phyloP scores from a whole-genome alignment of 2,797 vertebrate species.

The Psittacula derbiana region DNA sequence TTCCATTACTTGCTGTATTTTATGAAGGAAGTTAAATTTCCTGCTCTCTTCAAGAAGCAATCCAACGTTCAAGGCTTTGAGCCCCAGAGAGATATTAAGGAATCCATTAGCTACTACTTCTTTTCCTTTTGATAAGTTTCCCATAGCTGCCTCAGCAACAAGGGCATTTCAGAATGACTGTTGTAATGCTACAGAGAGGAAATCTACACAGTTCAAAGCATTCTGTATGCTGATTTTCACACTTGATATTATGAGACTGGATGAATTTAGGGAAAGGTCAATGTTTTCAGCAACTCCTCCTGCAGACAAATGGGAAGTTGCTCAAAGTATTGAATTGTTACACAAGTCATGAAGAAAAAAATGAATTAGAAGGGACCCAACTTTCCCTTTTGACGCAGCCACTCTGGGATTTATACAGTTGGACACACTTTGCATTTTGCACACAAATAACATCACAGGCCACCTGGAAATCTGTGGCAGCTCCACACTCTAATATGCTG shows the following conservation, averaged over 20 bases:
- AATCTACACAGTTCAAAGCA: accelerated
- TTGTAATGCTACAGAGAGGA: not conserved
- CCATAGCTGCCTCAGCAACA: not conserved
- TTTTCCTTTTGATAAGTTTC: not conserved
- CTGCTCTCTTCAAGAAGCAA: not conserved
- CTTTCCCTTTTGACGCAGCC: not conserved
- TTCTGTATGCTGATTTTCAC: not conserved
- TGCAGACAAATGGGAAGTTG: not conserved
- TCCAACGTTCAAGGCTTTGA: not conserved
- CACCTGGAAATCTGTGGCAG: not conserved
- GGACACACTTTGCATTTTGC: not conserved
- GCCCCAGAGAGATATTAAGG: not conserved
- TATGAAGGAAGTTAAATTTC: constrained; percentile 15
- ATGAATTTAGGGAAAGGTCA: not conserved
- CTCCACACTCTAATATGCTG: not conserved
- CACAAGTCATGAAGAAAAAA: not conserved
- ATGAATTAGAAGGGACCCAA: not conserved
- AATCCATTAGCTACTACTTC: not conserved
- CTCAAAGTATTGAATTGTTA: not conserved
- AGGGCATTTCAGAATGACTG: not conserved
- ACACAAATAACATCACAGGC: not conserved
- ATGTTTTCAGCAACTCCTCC: not conserved
- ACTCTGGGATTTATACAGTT: not conserved
- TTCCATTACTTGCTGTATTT: not conserved
- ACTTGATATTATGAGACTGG: not conserved